Evolutionary conservation across 2,888 invertebrate species (phyloP).

Genomic region (Celastrina argiolus): DNA sequence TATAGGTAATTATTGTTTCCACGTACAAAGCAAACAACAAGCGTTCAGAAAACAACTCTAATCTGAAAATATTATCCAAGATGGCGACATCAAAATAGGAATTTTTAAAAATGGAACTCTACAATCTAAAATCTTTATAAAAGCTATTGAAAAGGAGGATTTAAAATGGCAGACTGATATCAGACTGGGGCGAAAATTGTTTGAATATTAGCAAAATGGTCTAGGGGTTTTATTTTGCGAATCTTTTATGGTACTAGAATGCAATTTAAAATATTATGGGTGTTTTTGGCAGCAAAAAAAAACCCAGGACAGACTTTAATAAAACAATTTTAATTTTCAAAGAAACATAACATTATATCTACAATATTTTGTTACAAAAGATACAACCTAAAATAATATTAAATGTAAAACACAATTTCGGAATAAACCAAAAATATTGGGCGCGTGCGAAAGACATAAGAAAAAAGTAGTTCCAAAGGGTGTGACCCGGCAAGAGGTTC

Average conservation of each 20-base stretch:
- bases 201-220: slow-evolving; percentile 9
- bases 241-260: not conserved
- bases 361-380: not conserved
- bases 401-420: slow-evolving; percentile 22
- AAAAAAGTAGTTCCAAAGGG: slow-evolving; percentile 53
- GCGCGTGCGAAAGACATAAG: slow-evolving; percentile 66
- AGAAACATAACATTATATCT: too few relatives aligned
- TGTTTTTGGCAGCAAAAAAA: too few relatives aligned
- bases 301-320: too few relatives aligned
- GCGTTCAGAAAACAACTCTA: slow-evolving; percentile 40
- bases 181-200: slow-evolving; percentile 8
- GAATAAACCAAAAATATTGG: slow-evolving; percentile 52
- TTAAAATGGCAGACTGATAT: slow-evolving; percentile 15
- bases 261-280: too few relatives aligned
- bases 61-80: slow-evolving; percentile 15
- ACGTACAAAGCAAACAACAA: slow-evolving; percentile 38
- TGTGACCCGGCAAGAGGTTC: slow-evolving; percentile 62
- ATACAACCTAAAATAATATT: slow-evolving; percentile 16
- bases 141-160: slow-evolving; percentile 14
- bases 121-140: slow-evolving; percentile 9
- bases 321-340: too few relatives aligned
- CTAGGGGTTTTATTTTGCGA: not conserved
- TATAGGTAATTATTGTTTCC: not conserved
- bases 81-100: slow-evolving; percentile 1
- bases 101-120: slow-evolving; percentile 11